Conservation (phyloP, 2,113 vertebrate species). For the Pachypanchax playfairii region DNA sequence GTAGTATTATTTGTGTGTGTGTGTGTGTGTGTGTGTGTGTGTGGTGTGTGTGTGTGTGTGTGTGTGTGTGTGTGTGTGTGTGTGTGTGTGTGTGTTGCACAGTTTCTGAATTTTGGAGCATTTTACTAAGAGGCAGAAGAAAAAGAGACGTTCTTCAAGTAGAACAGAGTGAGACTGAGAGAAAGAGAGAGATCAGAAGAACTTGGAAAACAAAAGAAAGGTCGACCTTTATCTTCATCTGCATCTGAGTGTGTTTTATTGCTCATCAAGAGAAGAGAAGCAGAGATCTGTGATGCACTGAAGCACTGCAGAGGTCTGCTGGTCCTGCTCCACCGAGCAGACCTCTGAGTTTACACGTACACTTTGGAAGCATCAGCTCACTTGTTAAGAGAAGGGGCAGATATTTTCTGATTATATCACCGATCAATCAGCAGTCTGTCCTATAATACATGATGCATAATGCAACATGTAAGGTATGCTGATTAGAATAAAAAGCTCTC, state of each 20-base stretch:
- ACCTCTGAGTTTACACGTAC: slow-evolving; percentile 29
- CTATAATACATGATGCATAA: too few species aligned
- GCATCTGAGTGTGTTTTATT: slow-evolving; percentile 19
- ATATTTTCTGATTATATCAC: too few species aligned
- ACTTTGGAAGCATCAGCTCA: too few species aligned
- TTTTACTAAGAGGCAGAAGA: slow-evolving; percentile 23
- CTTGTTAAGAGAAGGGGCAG: too few species aligned
- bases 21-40: too few species aligned
- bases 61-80: slow-evolving; percentile 16
- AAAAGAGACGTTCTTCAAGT: too few species aligned
- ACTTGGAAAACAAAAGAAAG: slow-evolving; percentile 47
- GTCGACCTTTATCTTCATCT: slow-evolving; percentile 15
- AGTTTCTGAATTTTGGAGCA: slow-evolving; percentile 23
- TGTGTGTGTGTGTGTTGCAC: too few species aligned
- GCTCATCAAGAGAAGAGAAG: slow-evolving; percentile 16
- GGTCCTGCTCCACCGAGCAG: slow-evolving; percentile 30
- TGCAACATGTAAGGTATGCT: too few species aligned
- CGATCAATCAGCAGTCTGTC: too few species aligned
- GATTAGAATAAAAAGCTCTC: too few species aligned
- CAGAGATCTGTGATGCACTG: slow-evolving; percentile 4
- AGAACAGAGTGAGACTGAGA: background rate
- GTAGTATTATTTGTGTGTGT: too few species aligned
- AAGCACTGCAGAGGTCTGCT: slow-evolving; percentile 11
- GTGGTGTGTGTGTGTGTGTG: slow-evolving; percentile 6
- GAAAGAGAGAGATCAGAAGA: slow-evolving; percentile 10